Evolutionary conservation across 2,888 invertebrate species (phyloP).

Genomic region (Drosophila acutilabella): DNA sequence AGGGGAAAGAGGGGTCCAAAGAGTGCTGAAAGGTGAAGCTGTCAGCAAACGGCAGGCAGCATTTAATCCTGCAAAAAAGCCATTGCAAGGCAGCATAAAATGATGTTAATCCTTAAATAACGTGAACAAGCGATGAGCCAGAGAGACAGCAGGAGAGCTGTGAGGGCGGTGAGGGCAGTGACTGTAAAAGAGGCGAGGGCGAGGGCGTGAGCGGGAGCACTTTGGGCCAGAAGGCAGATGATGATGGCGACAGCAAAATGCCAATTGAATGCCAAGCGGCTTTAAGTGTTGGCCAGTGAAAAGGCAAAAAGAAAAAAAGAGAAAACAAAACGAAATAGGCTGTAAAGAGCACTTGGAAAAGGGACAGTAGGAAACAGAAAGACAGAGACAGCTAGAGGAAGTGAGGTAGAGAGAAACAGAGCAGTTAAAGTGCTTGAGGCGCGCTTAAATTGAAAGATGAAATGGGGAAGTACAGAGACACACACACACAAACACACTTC

Average conservation of each 20-base stretch:
- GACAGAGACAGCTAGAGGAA: slow-evolving; percentile 6
- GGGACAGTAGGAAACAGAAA: slow-evolving; percentile 7
- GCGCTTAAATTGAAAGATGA: slow-evolving; percentile 41
- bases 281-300: slow-evolving; percentile 55
- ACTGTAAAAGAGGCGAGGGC: background rate
- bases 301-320: slow-evolving; percentile 1
- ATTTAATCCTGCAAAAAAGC: slow-evolving; percentile 77
- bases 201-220: too few relatives aligned
- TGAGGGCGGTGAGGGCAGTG: background rate
- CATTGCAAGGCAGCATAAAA: slow-evolving; percentile 72
- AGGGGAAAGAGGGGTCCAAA: background rate
- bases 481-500: background rate
- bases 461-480: slow-evolving; percentile 12
- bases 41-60: slow-evolving; percentile 54
- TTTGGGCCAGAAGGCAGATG: slow-evolving; percentile 11
- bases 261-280: slow-evolving; percentile 75
- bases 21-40: slow-evolving; percentile 4
- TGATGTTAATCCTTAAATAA: slow-evolving; percentile 80
- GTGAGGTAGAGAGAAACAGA: slow-evolving; percentile 22
- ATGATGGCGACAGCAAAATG: slow-evolving; percentile 73
- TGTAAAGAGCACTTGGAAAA: background rate
- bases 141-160: background rate
- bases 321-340: slow-evolving; percentile 4
- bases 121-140: slow-evolving; percentile 36
- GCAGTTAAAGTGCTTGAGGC: slow-evolving; percentile 50